These are phyloP conservation scores for Musca vetustissima DNA, from an alignment of 1,140 invertebrate genomes.

Conservation along the genomic window DNA sequence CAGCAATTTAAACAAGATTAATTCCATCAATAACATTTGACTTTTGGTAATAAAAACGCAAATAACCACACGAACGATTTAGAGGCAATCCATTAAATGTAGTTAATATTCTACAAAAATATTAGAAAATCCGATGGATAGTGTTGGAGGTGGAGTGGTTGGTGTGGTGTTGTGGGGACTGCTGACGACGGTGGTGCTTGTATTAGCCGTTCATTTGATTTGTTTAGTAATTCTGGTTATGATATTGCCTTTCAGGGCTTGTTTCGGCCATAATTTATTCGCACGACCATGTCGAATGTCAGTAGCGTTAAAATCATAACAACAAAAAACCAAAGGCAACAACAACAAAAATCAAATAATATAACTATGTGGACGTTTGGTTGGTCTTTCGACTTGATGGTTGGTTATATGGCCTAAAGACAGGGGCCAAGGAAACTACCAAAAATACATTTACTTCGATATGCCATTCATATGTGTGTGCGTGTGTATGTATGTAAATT, in stretches of 20 bases:
- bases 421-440: neutral
- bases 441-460: neutral
- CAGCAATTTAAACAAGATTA: too few species aligned
- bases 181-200: too few species aligned
- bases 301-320: slow-evolving; percentile 12
- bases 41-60: too few species aligned
- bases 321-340: neutral
- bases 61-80: too few species aligned
- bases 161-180: too few species aligned
- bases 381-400: neutral
- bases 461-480: neutral
- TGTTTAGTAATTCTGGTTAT: too few species aligned
- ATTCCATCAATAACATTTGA: too few species aligned
- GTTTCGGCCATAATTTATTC: neutral
- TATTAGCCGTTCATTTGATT: too few species aligned
- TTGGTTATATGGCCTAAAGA: neutral
- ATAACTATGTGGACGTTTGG: neutral
- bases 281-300: slow-evolving; percentile 19
- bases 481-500: neutral
- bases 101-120: too few species aligned
- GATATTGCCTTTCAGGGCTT: neutral
- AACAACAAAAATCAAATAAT: neutral
- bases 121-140: too few species aligned
- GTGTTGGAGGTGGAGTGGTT: too few species aligned
- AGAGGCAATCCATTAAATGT: too few species aligned